Evolutionary conservation across 2,113 vertebrate genomes (phyloP), one percentile per base, ranked within the genome.

Genomic region (Tychaedon coryphoeus): DNA sequence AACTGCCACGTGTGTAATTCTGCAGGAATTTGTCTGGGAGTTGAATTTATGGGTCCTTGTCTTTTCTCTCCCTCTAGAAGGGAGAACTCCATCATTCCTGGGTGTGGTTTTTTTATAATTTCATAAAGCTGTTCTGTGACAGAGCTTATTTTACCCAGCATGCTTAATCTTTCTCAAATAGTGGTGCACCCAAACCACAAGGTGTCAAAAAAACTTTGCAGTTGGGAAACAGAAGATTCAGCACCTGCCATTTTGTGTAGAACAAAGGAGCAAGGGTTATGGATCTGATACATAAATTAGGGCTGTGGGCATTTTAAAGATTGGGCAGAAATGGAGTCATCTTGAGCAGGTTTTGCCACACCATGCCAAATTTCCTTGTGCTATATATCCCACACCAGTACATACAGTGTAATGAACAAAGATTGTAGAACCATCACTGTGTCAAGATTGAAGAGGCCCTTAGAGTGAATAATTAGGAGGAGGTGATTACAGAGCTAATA

Each of bases 71-170:
- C 97, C 78, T 94, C 95, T 96, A 90, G 95, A 95, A 98, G 97
- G 97, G 97, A 98, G 97, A 98, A 97, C 95, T 98, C 97, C 98
- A 98, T 99, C 97, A 98, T 98, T 98, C 92, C 95, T 96, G 93
- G 85, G 76, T 88, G 45, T 25, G 64, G 8, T 16, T 51, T 98
- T 97, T 98, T 98, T 98, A 98, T 98, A 98, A 99, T 99, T 99
- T 98, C 98, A 98, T 99, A 98, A 99, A 98, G 97, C 98, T 97
- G 97, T 98, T 98, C 81, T 88, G 87, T 98, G 98, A 98, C 98
- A 98, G 98, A 96, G 97, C 97, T 98, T 99, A 98, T 98, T 99
- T 99, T 98, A 99, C 98, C 95, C 96, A 51, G 47, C 66, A 91
- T 74, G 82, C 90, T 98, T 98, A 98, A 98, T 98, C 98, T 98